Conservation (phyloP, 2,888 invertebrate genomes). For the Agrilus biguttatus region DNA sequence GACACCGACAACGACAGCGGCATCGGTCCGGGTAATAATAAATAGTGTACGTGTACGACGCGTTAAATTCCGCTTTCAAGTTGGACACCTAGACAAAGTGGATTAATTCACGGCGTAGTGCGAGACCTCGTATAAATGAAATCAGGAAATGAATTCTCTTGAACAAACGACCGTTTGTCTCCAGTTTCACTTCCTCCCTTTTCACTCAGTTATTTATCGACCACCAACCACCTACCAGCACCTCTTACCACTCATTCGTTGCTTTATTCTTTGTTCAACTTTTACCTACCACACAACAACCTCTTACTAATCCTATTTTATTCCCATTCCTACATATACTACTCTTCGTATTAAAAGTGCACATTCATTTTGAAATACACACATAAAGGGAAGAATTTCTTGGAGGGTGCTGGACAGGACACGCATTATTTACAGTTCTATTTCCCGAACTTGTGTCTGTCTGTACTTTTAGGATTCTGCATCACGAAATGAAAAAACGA, state of each 20-base stretch:
- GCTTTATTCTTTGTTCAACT: constrained; percentile 10
- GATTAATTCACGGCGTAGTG: constrained; percentile 24
- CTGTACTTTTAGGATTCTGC: no score
- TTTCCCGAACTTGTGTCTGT: no score
- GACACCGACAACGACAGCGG: neutral
- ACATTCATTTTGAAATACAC: no score
- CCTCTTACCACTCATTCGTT: constrained; percentile 5
- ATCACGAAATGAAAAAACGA: no score
- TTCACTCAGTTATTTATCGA: constrained; percentile 29
- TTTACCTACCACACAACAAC: constrained; percentile 1
- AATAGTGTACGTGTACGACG: no score
- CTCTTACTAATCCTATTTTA: no score
- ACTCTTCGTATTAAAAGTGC: no score
- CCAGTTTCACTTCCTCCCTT: constrained; percentile 28
- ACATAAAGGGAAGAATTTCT: no score
- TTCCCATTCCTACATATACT: no score
- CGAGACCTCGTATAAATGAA: constrained; percentile 31
- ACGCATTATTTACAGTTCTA: no score
- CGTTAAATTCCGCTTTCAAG: no score
- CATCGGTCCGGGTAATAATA: neutral
- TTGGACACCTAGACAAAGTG: constrained; percentile 21
- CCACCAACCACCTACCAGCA: constrained; percentile 23
- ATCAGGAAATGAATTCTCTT: constrained; percentile 32
- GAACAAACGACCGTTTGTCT: constrained; percentile 26
- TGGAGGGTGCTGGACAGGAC: no score